Conservation (phyloP, 2,797 vertebrate genomes). For the Chrysocyon brachyurus region DNA sequence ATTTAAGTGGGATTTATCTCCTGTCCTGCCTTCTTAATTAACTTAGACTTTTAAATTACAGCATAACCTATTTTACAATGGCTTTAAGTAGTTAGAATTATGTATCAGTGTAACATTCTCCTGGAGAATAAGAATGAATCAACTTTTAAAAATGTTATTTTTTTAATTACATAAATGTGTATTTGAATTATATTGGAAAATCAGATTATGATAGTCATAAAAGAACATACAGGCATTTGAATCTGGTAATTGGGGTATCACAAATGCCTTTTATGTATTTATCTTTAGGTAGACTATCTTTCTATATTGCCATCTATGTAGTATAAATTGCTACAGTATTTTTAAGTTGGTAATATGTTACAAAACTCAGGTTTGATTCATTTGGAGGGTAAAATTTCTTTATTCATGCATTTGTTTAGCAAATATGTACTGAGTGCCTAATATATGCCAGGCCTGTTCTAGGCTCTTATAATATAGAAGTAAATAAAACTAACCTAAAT, state of each 20-base stretch:
- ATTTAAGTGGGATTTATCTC: conserved; percentile 29
- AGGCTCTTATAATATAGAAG: background rate
- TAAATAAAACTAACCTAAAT: conserved; percentile 39
- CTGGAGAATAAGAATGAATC: background rate
- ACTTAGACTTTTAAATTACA: conserved; percentile 31
- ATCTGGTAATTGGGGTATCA: background rate
- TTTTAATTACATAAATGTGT: background rate
- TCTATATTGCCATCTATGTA: background rate
- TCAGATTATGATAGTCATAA: background rate
- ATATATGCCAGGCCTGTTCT: background rate
- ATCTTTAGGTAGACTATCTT: background rate
- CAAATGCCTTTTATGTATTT: background rate
- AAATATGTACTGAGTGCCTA: background rate
- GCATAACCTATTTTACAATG: background rate
- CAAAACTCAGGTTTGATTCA: background rate
- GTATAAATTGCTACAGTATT: background rate
- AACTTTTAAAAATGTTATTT: background rate
- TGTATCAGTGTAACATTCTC: background rate
- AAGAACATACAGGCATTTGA: background rate
- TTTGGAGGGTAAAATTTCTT: background rate
- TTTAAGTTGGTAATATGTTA: background rate
- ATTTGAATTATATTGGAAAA: background rate
- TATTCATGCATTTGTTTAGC: background rate
- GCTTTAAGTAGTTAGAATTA: background rate
- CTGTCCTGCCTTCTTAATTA: conserved; percentile 25